phyloP scores from a whole-genome alignment of 1,140 invertebrate species.

The Drosophila kanapiae region DNA sequence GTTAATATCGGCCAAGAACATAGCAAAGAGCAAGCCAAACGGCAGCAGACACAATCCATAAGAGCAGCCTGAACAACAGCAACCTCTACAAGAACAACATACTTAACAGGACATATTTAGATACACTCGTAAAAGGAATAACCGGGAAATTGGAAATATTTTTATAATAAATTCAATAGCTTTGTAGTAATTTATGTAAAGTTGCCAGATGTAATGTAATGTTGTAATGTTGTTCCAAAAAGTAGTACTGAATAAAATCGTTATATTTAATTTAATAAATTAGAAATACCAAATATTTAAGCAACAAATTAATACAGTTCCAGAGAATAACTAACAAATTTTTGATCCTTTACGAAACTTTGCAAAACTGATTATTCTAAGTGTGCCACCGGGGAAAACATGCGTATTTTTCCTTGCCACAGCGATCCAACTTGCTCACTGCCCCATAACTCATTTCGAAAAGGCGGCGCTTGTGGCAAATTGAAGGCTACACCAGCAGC shows the following conservation, averaged over 20 bases:
- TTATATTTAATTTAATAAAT: no score
- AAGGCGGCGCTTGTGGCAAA: constrained; percentile 81
- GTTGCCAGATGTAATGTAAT: background rate
- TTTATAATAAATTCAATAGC: background rate
- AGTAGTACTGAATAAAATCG: no score
- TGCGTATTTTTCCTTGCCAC: constrained; percentile 35
- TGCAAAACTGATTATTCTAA: background rate
- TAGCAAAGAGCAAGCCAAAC: constrained; percentile 36
- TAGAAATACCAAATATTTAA: background rate
- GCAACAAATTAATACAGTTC: background rate
- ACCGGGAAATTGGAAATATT: background rate
- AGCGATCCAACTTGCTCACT: constrained; percentile 35
- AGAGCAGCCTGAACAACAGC: constrained; percentile 33
- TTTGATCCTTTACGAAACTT: background rate
- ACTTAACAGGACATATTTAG: constrained; percentile 44
- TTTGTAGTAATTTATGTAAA: no score
- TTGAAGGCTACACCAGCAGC: constrained; percentile 66
- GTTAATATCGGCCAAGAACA: constrained; percentile 71
- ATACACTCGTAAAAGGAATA: background rate
- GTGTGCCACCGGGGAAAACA: constrained; percentile 21
- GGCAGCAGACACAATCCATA: constrained; percentile 31
- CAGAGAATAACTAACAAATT: no score
- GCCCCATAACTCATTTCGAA: constrained; percentile 71
- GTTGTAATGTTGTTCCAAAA: no score
- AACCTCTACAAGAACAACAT: constrained; percentile 25